Evolutionary conservation across 2,797 vertebrate genomes (phyloP).

Genomic region (Myotis daubentonii): DNA sequence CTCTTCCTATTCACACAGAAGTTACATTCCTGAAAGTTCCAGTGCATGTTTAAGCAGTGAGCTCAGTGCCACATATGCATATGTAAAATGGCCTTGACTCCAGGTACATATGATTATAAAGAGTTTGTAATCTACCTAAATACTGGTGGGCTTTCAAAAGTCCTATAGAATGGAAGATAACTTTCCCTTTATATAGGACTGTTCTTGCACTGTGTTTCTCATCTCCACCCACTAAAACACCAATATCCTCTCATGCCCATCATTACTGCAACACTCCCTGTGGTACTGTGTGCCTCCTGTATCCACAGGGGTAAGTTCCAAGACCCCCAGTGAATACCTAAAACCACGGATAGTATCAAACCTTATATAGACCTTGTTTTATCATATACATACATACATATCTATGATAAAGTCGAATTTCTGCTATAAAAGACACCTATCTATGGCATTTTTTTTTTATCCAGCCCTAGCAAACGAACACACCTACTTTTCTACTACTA

Average conservation of each 20-base stretch:
- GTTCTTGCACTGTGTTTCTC: not conserved
- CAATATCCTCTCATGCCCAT: too few relatives aligned
- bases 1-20: slow-evolving; percentile 3
- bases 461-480: not conserved
- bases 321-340: not conserved
- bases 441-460: not conserved
- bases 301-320: not conserved
- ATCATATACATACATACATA: not conserved
- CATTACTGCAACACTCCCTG: not conserved
- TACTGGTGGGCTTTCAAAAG: not conserved
- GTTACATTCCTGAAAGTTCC: not conserved
- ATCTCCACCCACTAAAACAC: not conserved
- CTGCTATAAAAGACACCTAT: not conserved
- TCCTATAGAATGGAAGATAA: not conserved
- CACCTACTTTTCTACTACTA: not conserved
- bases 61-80: not conserved
- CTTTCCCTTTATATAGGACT: not conserved
- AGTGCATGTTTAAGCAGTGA: not conserved
- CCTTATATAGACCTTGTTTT: not conserved
- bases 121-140: not conserved
- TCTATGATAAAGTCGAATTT: not conserved
- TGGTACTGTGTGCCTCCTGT: not conserved
- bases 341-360: not conserved
- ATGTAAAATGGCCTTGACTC: not conserved
- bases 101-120: not conserved